Base-by-base conservation (phyloP, 2,113 vertebrate species). In the Nymphicus hollandicus region DNA sequence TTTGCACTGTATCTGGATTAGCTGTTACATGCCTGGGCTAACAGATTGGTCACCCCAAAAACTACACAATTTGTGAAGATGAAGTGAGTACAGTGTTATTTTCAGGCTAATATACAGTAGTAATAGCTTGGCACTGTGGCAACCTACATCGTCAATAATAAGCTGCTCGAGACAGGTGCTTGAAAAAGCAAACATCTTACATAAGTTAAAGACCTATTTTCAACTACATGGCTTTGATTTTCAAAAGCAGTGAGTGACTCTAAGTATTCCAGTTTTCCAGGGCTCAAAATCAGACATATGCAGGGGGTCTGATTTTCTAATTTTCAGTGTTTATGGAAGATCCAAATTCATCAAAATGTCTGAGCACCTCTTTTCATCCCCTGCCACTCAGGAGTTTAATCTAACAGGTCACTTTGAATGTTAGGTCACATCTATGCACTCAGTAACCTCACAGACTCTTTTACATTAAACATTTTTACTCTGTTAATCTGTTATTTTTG, bases 11-110 rank as follows among this genome's bases (percentile, higher is more conserved):
- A 79, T 94, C 86, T 91, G 90, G 69, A 88, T 96, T 95, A 89
- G 58, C 7, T 68, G 37, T 64, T 69, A 86, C 27, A 22, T 60
- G 56, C 43, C 63, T 31, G n/a, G 73, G 13, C 69, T 95, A 96
- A 96, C 86, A 97, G 84, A 88, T 87, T 81, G 91, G 91, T 95
- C 95, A 92, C 91, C 93, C 97, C 83, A 46, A 80, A 98, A 97
- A 96, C 94, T 95, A 88, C 65, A 96, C 46, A 73, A 86, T 89
- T 88, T 79, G 39, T 95, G 17, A 78, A 94, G 93, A 96, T 93
- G 53, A 97, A 94, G 95, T 58, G 79, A 83, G 33, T 31, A 25
- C 29, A 82, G 63, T 65, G 60, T 92, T 92, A 86, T 95, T 96
- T 96, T 97, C 87, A 73, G n/a, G 29, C 12, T 41, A 72, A 86